A percentile compares a stretch with the other conserved stretches of the same genome.
phyloP scores from a whole-genome alignment of 2,888 invertebrate species.

The Tenthredo livida region DNA sequence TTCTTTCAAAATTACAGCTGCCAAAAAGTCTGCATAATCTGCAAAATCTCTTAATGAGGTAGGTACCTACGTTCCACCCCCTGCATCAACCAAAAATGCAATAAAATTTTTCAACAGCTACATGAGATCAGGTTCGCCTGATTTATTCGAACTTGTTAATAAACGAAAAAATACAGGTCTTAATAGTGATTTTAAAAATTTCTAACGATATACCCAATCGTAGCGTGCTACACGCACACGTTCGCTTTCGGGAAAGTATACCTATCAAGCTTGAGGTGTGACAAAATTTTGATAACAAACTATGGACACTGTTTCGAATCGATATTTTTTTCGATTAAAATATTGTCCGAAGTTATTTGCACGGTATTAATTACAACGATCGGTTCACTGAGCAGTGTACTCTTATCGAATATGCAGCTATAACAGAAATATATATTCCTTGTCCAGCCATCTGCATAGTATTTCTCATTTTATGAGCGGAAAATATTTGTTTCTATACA shows the following conservation, averaged over 20 bases:
- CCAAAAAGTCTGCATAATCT: background rate
- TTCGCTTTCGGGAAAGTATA: background rate
- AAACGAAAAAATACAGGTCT: background rate
- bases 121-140: background rate
- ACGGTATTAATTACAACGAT: background rate
- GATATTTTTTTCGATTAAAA: background rate
- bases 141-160: background rate
- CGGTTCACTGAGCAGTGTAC: background rate
- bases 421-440: background rate
- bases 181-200: background rate
- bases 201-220: background rate
- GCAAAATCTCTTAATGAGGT: background rate
- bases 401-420: background rate
- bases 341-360: background rate
- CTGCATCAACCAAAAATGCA: background rate
- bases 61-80: background rate
- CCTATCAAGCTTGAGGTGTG: background rate
- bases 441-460: background rate
- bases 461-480: background rate
- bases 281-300: background rate
- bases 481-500: background rate
- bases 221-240: slow-evolving; percentile 1
- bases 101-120: background rate
- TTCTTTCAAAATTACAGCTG: background rate
- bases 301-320: background rate